Percentiles rank a stretch among this genome's conserved stretches.
These are phyloP conservation scores for Thera obeliscata DNA, from an alignment of 2,888 invertebrate genomes.

Conservation along the genomic window DNA sequence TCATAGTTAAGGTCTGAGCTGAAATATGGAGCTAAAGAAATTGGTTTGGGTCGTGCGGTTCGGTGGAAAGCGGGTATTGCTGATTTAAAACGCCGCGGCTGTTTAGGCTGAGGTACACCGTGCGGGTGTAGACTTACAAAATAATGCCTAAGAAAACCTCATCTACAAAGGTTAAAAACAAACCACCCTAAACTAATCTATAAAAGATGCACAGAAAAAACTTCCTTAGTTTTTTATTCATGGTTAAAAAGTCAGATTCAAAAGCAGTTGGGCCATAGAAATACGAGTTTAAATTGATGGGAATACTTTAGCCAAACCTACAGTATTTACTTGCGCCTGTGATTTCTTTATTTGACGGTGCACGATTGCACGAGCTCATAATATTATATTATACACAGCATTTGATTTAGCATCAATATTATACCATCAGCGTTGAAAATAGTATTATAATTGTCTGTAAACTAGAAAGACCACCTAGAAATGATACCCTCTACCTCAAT, in stretches of 20 bases:
- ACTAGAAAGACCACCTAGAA: constrained; percentile 32
- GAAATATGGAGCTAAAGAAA: constrained; percentile 57
- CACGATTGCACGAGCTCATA: background rate
- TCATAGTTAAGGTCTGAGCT: constrained; percentile 59
- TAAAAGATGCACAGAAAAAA: too few relatives aligned
- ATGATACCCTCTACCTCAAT: constrained; percentile 28
- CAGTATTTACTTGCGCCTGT: too few relatives aligned
- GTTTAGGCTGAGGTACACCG: constrained; percentile 7
- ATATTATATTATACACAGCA: background rate
- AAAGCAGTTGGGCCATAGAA: too few relatives aligned
- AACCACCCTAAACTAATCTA: background rate
- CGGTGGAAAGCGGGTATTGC: constrained; percentile 37
- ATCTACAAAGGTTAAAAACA: background rate
- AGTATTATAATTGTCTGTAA: background rate
- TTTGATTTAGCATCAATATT: background rate
- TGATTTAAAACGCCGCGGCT: constrained; percentile 31
- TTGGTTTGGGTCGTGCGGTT: constrained; percentile 49
- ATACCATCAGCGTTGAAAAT: background rate
- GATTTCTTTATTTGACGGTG: background rate
- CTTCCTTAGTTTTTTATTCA: too few relatives aligned
- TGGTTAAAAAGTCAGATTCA: too few relatives aligned
- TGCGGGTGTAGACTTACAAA: background rate
- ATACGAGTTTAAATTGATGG: too few relatives aligned
- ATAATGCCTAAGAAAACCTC: too few relatives aligned
- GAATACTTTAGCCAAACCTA: too few relatives aligned